Conservation (phyloP, 2,888 invertebrate species). For the Thumatha senex region DNA sequence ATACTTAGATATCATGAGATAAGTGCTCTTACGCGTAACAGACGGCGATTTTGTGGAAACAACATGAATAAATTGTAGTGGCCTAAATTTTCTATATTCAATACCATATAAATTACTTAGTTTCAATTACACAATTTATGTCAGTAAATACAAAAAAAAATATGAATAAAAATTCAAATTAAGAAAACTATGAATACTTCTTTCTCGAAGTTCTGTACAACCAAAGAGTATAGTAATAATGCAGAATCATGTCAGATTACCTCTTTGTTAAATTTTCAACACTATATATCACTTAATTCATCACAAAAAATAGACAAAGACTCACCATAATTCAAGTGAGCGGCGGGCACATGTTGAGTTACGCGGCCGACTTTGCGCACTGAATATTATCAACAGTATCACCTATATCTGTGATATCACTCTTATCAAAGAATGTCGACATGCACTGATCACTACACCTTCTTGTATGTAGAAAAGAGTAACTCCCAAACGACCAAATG, state of each 20-base stretch:
- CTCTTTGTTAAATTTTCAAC: too few species aligned
- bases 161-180: too few species aligned
- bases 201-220: too few species aligned
- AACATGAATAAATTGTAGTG: neutral
- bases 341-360: slow-evolving; percentile 33
- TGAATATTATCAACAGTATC: slow-evolving; percentile 33
- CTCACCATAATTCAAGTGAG: slow-evolving; percentile 31
- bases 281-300: neutral
- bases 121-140: too few species aligned
- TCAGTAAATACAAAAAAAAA: too few species aligned
- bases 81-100: neutral
- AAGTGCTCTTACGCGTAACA: neutral
- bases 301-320: neutral
- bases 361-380: slow-evolving; percentile 31
- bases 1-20: neutral
- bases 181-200: too few species aligned
- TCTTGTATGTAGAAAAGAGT: neutral
- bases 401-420: neutral
- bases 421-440: neutral
- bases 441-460: neutral
- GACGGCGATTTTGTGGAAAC: neutral
- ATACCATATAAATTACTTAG: too few species aligned
- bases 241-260: too few species aligned
- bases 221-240: too few species aligned
- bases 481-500: too few species aligned